Percentiles rank a stretch among this genome's conserved stretches.
phyloP scores from a whole-genome alignment of 2,888 invertebrate species.

The Archips crataeganus region DNA sequence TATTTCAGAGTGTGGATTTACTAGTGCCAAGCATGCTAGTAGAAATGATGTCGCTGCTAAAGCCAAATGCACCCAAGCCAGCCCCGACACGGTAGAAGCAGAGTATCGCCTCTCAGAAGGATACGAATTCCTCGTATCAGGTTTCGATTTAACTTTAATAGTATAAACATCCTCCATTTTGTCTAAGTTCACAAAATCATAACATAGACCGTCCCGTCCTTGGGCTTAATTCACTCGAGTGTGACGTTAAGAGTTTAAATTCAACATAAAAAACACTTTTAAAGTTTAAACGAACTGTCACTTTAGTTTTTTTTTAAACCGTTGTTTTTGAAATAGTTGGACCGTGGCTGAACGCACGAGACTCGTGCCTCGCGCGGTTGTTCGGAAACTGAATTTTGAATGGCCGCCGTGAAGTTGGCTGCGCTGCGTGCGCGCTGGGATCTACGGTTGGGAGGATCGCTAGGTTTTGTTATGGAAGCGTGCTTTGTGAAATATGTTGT shows the following conservation, averaged over 20 bases:
- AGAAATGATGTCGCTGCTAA: constrained; percentile 86
- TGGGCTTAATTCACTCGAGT: constrained; percentile 20
- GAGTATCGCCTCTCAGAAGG: constrained; percentile 89
- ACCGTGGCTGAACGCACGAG: constrained; percentile 38
- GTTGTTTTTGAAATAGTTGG: constrained; percentile 39
- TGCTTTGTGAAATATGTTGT: not conserved
- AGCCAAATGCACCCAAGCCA: constrained; percentile 87
- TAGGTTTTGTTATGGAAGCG: constrained; percentile 2
- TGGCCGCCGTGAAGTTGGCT: constrained; percentile 41
- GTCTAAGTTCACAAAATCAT: constrained; percentile 50
- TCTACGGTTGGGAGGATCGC: constrained; percentile 19
- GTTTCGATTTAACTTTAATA: constrained; percentile 88
- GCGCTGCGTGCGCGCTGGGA: constrained; percentile 14
- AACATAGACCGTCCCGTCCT: constrained; percentile 18
- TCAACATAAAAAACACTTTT: not conserved
- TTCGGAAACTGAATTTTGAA: constrained; percentile 54
- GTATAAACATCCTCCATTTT: constrained; percentile 89
- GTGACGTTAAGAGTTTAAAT: not conserved
- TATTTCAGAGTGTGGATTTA: constrained; percentile 61
- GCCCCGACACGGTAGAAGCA: constrained; percentile 88
- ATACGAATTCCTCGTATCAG: constrained; percentile 85
- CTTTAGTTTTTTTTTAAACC: constrained; percentile 36
- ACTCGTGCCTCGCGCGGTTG: constrained; percentile 49
- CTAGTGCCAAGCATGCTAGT: constrained; percentile 83
- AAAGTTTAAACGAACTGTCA: constrained; percentile 24